Base-by-base conservation (phyloP, 2,797 vertebrate species). In the Hippocampus kuda region DNA sequence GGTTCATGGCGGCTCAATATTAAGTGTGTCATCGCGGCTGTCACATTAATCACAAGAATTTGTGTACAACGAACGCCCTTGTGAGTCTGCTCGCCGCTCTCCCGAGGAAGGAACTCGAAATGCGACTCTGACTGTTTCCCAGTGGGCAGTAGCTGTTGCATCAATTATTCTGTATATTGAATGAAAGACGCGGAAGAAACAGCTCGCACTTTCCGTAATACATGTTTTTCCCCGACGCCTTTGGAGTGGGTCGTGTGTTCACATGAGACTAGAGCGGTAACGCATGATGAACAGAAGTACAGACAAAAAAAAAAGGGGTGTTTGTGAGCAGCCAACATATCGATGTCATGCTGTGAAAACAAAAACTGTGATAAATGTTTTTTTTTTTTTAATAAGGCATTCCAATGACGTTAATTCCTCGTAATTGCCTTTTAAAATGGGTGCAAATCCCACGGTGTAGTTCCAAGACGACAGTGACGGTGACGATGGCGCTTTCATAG, bases 91-190 rank as follows among this genome's bases (percentile, higher is more conserved):
- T 61, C 59, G 30, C 20, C 59, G 20, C 30, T 61, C 30, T 34
- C 30, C 4, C 59, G 18, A 60, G 27, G 27, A 60, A 30, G 30
- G 5, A 60, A 60, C 15, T 18, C 16, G 57, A 60, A 60, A 60
- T 16, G 34, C 27, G 27, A 60, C 13, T 27, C 26, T 60, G 8
- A 15, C 13, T 18, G 27, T 61, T 61, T 38, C 30, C 59, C 59
- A 61, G 27, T 18, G 2, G 27, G 59, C 2, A 18, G 16, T 34
- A 61, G 59, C 59, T 20, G 20, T 38, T 61, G 13, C 30, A 61
- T 34, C 27, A 61, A 61, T 34, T 61, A 61, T 61, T 61, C 59
- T 20, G 16, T 61, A 61, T 61, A 61, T 34, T 20, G 27, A 34
- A 30, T 38, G 59, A 61, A 38, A 34, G 30, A 61, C 30, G 8